Evolutionary conservation across 1,140 invertebrate species (phyloP).

Genomic region (Drosophila equinoxialis): DNA sequence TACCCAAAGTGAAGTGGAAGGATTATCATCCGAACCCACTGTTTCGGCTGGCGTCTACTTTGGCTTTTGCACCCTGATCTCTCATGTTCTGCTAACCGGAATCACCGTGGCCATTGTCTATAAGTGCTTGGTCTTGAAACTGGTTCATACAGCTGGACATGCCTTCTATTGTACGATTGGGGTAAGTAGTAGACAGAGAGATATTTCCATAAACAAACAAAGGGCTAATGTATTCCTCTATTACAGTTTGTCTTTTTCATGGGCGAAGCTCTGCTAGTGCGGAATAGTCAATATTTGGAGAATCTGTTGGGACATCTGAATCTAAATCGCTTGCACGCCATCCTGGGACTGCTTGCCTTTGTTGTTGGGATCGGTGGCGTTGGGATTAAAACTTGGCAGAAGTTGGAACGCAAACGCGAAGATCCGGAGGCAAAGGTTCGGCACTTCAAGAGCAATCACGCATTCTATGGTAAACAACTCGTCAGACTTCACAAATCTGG

Average conservation of each 20-base stretch:
- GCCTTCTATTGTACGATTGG: slow-evolving; percentile 78
- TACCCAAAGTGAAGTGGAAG: not conserved
- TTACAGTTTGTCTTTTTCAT: slow-evolving; percentile 72
- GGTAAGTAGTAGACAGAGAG: slow-evolving; percentile 47
- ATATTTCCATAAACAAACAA: not conserved
- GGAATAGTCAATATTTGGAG: slow-evolving; percentile 49
- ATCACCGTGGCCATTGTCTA: slow-evolving; percentile 59
- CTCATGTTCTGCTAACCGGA: slow-evolving; percentile 57
- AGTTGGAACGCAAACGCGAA: slow-evolving; percentile 62
- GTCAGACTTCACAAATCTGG: slow-evolving; percentile 5
- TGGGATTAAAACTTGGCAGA: slow-evolving; percentile 64
- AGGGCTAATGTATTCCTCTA: not conserved
- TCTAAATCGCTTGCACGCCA: slow-evolving; percentile 51
- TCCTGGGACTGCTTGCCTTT: slow-evolving; percentile 53
- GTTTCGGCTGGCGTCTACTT: slow-evolving; percentile 52
- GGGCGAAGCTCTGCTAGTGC: slow-evolving; percentile 69
- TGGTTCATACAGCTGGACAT: slow-evolving; percentile 72
- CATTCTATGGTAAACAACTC: slow-evolving; percentile 53
- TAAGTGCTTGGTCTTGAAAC: slow-evolving; percentile 68
- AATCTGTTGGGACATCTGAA: slow-evolving; percentile 40
- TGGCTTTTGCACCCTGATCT: slow-evolving; percentile 62
- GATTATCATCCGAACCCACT: not conserved
- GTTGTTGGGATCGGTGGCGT: slow-evolving; percentile 53
- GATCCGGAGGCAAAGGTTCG: slow-evolving; percentile 56
- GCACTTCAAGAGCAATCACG: slow-evolving; percentile 68